These are phyloP conservation scores for Zelleria hepariella DNA, from an alignment of 2,888 invertebrate genomes.

Conservation along the genomic window DNA sequence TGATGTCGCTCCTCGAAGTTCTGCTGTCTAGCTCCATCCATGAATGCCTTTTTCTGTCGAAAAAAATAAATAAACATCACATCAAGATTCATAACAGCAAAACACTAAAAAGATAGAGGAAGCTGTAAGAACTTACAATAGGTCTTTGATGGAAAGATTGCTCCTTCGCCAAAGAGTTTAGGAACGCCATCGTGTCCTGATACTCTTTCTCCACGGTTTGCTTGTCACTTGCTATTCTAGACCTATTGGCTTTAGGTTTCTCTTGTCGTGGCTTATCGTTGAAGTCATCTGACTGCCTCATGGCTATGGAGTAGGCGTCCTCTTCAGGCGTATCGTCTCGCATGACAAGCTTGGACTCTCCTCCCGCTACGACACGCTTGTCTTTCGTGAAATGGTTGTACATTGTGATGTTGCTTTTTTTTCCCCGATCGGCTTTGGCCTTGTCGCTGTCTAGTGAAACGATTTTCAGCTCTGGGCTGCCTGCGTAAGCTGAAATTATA, in stretches of 20 bases:
- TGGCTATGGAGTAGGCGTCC: conserved; percentile 54
- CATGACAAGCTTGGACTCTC: conserved; percentile 9
- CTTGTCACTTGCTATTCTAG: conserved; percentile 70
- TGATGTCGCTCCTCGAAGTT: conserved; percentile 40
- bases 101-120: background rate
- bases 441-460: background rate
- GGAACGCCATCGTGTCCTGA: conserved; percentile 52
- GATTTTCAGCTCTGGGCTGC: background rate
- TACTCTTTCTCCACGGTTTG: conserved; percentile 73
- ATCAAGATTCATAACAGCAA: too few relatives aligned
- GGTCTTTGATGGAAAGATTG: conserved; percentile 25
- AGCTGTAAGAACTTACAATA: conserved; percentile 33
- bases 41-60: conserved; percentile 43
- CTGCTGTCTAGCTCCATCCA: conserved; percentile 44
- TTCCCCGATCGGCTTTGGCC: conserved; percentile 16
- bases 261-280: background rate
- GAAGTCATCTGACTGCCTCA: conserved; percentile 28
- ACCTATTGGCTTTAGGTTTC: conserved; percentile 37
- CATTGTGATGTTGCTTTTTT: conserved; percentile 38
- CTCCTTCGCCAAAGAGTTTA: conserved; percentile 49
- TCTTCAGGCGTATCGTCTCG: conserved; percentile 37
- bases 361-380: conserved; percentile 9
- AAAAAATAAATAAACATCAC: background rate
- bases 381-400: conserved; percentile 55
- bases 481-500: background rate